Evolutionary conservation across 1,140 invertebrate species (phyloP), one percentile per base, ranked within the genome.

Genomic region (Zaprionus davidi): DNA sequence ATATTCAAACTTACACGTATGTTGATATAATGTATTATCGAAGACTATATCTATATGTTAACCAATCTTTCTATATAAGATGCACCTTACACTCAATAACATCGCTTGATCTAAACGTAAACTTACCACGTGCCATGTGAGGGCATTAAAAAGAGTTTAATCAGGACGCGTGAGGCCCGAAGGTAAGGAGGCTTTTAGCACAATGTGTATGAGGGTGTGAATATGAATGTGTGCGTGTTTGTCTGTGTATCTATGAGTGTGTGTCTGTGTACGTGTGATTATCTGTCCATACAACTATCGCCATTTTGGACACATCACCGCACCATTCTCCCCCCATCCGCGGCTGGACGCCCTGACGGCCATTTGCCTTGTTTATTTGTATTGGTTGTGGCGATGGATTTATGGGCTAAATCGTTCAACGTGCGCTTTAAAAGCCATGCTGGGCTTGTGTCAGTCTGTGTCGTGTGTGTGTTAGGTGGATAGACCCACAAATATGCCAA

Each of bases 331-430:
- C 15, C 17, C 55, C 41, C 44, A 24, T 7, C n/a, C 36, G 3
- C 46, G 24, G 55, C 62, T 17, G 66, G 46, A 67, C 58, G 15
- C 57, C 41, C 12, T 22, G 28, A n/a, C 76, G 56, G 24, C 53
- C 24, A 24, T 60, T 28, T 28, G 77, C 64, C 65, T 62, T 81
- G 80, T 87, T 88, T 87, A 88, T 87, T 88, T 88, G 84, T 79
- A 81, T 87, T 88, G 71, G 81, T 78, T 62, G 68, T 66, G 78
- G 80, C 74, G 74, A 88, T 87, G 78, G 74, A 87, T 87, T 87
- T 87, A 87, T 87, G 80, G 69, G 38, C 66, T 58, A 78, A 83
- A 79, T 75, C 80, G 79, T 75, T 88, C 80, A 88, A 83, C 84
- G 73, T 63, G 51, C 66, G 60, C 65, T 76, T 58, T 46, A 17